Base-by-base conservation (phyloP, 2,797 vertebrate species). In the Xerus rutilus region DNA sequence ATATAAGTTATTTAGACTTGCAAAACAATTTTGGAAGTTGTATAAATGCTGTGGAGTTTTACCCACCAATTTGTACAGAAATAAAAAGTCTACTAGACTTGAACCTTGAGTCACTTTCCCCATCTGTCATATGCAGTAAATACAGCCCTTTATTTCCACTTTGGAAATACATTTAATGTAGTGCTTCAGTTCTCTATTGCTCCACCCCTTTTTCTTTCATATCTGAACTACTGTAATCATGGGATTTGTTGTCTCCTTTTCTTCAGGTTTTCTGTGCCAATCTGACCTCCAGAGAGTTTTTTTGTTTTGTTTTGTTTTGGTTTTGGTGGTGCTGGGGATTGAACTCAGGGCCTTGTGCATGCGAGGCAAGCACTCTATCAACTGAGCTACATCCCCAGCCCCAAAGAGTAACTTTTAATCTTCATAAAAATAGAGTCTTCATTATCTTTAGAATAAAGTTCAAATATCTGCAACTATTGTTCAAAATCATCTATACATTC, bases 391-490 rank as follows among this genome's bases (percentile, higher is more conserved):
- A 39, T 39, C 39, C 39, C 39, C 39, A 39, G 39, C 39, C 39
- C 39, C 39, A 39, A 39, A 39, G 39, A 39, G 39, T 39, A 39
- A 62, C 11, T 87, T 87, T 82, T 67, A 59, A 67, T 83, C 35
- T 49, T 90, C 59, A 92, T 67, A 47, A 85, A 65, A 32, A 82
- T 86, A 78, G 32, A 91, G 30, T 84, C 54, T 92, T 95, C n/a
- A 81, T 52, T 18, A 47, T 72, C 14, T 74, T 93, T 21, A 78
- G 62, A 90, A 82, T 81, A 81, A 94, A 91, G 43, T 82, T 86
- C 32, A 94, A 93, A 86, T 49, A 76, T 32, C 79, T 73, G 45
- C 64, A 95, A 13, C 25, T 67, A 62, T 35, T 96, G 28, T 32
- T 92, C 35, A 86, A 35, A 85, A 47, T 72, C 28, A 39, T 64